These are phyloP conservation scores for Orycteropus afer DNA, from an alignment of 2,113 vertebrate species.

Conservation along the genomic window DNA sequence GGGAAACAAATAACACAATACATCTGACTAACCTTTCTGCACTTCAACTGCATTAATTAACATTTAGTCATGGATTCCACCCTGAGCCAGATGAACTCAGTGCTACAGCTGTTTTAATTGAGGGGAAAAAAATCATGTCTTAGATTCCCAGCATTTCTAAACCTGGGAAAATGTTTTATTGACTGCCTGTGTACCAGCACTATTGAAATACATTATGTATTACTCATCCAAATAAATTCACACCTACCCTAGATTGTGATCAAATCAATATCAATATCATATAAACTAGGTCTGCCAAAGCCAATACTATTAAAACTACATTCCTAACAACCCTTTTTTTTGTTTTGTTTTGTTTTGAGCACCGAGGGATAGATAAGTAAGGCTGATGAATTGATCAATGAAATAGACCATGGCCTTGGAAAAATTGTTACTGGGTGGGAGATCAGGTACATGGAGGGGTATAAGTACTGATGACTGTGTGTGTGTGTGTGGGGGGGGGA, in stretches of 20 bases:
- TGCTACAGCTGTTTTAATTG: constrained; percentile 68
- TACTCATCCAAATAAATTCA: constrained; percentile 44
- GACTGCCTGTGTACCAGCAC: neutral
- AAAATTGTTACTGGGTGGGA: neutral
- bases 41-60: constrained; percentile 78
- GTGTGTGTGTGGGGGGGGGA: too few species aligned
- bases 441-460: neutral
- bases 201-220: constrained; percentile 39
- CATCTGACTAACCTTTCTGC: constrained; percentile 75
- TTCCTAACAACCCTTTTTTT: neutral
- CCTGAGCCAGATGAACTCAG: constrained; percentile 65
- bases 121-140: constrained; percentile 66
- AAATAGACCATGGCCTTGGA: neutral
- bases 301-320: neutral
- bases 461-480: neutral
- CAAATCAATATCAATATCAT: neutral
- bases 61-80: constrained; percentile 76
- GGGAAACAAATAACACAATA: constrained; percentile 58
- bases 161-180: constrained; percentile 58
- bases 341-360: too few species aligned
- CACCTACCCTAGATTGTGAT: neutral
- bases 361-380: neutral
- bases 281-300: neutral
- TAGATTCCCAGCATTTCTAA: constrained; percentile 62
- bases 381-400: neutral